Percentiles rank a stretch among this genome's conserved stretches.
These are phyloP conservation scores for Falco peregrinus DNA, from an alignment of 2,797 vertebrate genomes.

Conservation along the genomic window DNA sequence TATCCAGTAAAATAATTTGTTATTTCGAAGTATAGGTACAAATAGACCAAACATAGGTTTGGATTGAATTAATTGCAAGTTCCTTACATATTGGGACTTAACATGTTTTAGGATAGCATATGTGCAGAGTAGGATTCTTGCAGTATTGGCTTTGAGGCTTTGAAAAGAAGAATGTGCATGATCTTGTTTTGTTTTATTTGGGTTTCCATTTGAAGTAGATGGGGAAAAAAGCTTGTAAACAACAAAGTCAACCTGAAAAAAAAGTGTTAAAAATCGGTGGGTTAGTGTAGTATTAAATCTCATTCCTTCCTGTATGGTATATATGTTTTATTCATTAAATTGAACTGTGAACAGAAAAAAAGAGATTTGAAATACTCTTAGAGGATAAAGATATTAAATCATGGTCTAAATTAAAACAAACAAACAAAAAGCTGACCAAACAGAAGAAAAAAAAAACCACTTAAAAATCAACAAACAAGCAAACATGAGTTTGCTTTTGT, in stretches of 20 bases:
- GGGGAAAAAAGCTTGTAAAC: not conserved
- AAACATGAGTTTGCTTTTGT: not conserved
- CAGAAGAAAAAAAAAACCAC: not conserved
- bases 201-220: not conserved
- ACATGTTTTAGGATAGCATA: accelerated
- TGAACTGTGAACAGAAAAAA: not conserved
- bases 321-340: not conserved
- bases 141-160: not conserved
- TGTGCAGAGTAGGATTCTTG: not conserved
- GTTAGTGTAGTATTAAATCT: not conserved
- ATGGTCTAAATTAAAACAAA: not conserved
- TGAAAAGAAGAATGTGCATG: not conserved
- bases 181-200: not conserved
- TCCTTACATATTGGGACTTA: not conserved
- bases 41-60: not conserved
- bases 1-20: not conserved
- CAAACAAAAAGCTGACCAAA: not conserved
- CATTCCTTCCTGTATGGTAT: not conserved
- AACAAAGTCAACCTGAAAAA: not conserved
- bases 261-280: not conserved
- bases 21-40: not conserved
- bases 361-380: not conserved
- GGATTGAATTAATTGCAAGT: not conserved
- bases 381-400: not conserved
- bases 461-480: not conserved